Evolutionary conservation across 2,888 invertebrate genomes (phyloP).

Genomic region (Harpagoxenus sublaevis): DNA sequence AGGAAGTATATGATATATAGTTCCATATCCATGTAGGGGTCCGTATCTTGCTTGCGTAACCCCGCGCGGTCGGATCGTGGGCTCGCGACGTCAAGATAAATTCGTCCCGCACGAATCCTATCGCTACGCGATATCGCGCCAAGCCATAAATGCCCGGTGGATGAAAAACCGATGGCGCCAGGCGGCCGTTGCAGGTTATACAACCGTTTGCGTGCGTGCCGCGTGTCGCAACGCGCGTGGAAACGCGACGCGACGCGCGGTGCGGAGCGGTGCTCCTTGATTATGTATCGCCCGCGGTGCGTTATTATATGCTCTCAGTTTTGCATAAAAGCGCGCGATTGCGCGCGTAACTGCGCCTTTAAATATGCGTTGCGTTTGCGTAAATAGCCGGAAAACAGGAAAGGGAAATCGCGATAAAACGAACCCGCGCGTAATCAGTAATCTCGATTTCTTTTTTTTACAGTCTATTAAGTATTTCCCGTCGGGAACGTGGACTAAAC

Average conservation of each 20-base stretch:
- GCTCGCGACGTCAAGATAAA: constrained; percentile 58
- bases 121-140: constrained; percentile 61
- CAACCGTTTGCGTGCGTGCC: constrained; percentile 52
- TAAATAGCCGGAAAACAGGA: constrained; percentile 43
- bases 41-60: constrained; percentile 4
- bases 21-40: not conserved
- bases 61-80: not conserved
- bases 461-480: not conserved
- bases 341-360: constrained; percentile 61
- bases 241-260: constrained; percentile 4
- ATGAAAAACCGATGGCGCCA: constrained; percentile 76
- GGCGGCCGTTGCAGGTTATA: constrained; percentile 75
- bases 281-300: constrained; percentile 76
- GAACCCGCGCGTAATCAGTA: not conserved
- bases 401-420: constrained; percentile 59
- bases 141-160: constrained; percentile 63
- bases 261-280: constrained; percentile 64
- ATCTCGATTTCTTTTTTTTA: not conserved
- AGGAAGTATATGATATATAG: not conserved
- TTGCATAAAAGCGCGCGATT: constrained; percentile 66
- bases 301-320: constrained; percentile 75
- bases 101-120: constrained; percentile 62
- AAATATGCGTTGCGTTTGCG: constrained; percentile 55
- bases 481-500: not conserved
- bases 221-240: constrained; percentile 44